Evolutionary conservation across 2,797 vertebrate genomes (phyloP).

Genomic region (Sylvilagus floridanus): DNA sequence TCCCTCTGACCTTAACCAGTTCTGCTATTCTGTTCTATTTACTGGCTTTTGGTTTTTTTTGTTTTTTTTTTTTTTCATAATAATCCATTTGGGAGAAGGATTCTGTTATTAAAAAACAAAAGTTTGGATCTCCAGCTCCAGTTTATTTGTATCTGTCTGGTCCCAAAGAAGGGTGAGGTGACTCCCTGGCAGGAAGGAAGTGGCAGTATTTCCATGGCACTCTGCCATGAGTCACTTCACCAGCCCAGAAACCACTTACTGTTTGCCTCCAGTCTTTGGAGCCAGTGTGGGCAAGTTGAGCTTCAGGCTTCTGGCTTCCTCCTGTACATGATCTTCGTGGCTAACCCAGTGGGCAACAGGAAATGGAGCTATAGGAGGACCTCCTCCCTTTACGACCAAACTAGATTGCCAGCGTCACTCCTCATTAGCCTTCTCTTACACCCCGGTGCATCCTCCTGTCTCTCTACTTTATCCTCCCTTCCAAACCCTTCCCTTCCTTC

Average conservation of each 20-base stretch:
- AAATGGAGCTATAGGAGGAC: neutral
- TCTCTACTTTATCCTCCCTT: neutral
- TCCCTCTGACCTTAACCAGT: neutral
- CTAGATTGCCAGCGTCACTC: neutral
- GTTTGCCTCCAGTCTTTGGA: neutral
- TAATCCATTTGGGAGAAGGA: conserved; percentile 24
- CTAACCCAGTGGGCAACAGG: neutral
- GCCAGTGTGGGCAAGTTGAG: neutral
- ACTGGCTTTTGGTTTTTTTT: no score
- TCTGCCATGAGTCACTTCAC: neutral
- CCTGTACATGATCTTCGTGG: neutral
- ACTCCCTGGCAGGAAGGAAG: neutral
- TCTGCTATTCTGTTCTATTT: neutral
- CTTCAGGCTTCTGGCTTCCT: neutral
- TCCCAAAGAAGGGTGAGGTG: neutral
- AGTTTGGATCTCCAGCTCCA: neutral
- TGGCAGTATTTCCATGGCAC: neutral
- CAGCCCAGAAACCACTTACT: neutral
- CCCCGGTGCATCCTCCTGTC: neutral
- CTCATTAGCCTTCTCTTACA: neutral
- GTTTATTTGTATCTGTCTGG: neutral
- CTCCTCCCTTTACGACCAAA: no score
- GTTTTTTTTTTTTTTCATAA: neutral
- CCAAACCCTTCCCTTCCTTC: neutral
- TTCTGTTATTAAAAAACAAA: neutral